These are phyloP conservation scores for Podargus strigoides DNA, from an alignment of 2,797 vertebrate species.

Conservation along the genomic window DNA sequence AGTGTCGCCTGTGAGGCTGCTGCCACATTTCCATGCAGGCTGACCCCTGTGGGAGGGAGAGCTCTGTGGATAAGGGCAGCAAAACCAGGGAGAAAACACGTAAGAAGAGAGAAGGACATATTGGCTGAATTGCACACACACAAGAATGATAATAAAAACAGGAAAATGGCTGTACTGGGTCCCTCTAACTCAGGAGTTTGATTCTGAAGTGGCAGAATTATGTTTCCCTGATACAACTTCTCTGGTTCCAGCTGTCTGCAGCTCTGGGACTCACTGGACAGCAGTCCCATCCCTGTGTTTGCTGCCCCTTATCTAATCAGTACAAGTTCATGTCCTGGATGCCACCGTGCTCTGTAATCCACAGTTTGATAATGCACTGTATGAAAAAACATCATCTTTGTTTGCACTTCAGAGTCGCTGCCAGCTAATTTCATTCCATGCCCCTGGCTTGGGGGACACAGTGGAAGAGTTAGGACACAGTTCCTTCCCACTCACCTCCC, in stretches of 20 bases:
- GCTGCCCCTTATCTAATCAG: constrained; percentile 17
- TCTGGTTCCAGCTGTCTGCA: neutral
- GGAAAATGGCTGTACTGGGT: neutral
- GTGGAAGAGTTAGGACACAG: neutral
- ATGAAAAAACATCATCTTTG: neutral
- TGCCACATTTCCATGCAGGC: neutral
- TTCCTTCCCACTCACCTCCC: neutral
- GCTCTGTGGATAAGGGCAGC: neutral
- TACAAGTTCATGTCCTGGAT: neutral
- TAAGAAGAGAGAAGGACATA: neutral
- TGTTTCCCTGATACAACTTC: neutral
- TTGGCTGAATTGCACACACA: neutral
- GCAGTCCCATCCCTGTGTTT: neutral
- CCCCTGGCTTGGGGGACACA: neutral
- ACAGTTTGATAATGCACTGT: neutral
- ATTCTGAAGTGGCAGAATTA: neutral
- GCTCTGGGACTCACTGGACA: neutral
- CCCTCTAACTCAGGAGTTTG: neutral
- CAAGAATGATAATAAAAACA: neutral
- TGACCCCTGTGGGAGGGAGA: neutral
- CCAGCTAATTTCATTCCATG: neutral
- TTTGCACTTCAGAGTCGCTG: neutral
- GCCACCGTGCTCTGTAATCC: neutral
- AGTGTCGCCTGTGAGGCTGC: neutral
- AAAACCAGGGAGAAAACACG: neutral